These are phyloP conservation scores for Anser brachyrhynchus DNA, from an alignment of 2,113 vertebrate genomes.

Conservation along the genomic window DNA sequence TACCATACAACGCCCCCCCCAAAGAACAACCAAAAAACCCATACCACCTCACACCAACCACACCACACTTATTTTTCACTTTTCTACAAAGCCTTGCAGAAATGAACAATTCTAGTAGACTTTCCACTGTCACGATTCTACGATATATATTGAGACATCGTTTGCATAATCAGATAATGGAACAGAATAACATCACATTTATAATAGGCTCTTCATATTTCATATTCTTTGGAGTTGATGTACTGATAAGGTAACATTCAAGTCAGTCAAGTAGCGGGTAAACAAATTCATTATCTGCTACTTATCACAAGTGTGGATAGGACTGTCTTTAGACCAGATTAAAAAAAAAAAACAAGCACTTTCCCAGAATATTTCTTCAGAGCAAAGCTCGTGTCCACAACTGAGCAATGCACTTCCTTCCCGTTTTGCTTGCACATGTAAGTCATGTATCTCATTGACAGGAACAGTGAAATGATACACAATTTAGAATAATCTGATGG, in stretches of 20 bases:
- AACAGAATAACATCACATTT: background rate
- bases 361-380: background rate
- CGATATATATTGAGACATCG: background rate
- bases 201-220: background rate
- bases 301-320: background rate
- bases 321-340: background rate
- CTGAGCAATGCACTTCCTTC: background rate
- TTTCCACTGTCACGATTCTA: background rate
- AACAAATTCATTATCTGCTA: constrained; percentile 1
- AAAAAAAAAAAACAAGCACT: background rate
- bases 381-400: background rate
- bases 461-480: background rate
- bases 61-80: background rate
- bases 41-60: background rate
- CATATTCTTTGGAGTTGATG: background rate
- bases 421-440: background rate
- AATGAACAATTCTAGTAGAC: background rate
- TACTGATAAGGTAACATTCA: background rate
- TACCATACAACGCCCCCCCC: background rate
- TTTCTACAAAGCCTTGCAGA: background rate
- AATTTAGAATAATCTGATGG: background rate
- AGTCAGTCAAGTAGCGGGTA: background rate
- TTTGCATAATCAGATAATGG: background rate
- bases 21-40: background rate
- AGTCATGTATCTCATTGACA: background rate